Evolutionary conservation across 1,140 invertebrate species (phyloP).

Genomic region (Atopsyche davidsoni): DNA sequence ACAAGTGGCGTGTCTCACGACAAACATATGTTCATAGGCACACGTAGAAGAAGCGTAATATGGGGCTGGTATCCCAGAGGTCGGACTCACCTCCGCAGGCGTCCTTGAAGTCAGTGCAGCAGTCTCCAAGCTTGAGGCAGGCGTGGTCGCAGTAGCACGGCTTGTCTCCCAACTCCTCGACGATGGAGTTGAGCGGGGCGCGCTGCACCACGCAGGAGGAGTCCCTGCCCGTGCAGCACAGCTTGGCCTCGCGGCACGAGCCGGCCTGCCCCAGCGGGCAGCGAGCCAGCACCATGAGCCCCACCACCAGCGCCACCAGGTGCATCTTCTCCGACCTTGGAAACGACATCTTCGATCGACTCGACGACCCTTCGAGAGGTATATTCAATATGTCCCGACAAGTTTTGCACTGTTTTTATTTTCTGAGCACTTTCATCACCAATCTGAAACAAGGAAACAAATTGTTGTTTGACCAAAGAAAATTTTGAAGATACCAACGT

Average conservation of each 20-base stretch:
- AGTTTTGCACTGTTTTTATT: too few relatives aligned
- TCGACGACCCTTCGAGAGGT: too few relatives aligned
- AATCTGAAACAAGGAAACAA: too few relatives aligned
- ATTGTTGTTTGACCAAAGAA: too few relatives aligned
- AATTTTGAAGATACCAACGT: too few relatives aligned
- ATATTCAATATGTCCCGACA: too few relatives aligned
- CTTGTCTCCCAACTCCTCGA: constrained; percentile 73
- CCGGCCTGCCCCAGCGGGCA: constrained; percentile 37
- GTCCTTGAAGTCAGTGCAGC: constrained; percentile 78
- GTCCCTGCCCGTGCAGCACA: constrained; percentile 74
- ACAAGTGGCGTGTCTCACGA: too few relatives aligned
- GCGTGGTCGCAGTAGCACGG: constrained; percentile 87
- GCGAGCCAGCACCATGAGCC: neutral
- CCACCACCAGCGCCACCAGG: neutral
- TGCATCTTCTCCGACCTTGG: constrained; percentile 1
- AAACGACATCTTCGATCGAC: too few relatives aligned
- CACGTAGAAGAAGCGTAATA: too few relatives aligned
- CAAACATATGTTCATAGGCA: too few relatives aligned
- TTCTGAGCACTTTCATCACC: too few relatives aligned
- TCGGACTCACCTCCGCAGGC: constrained; percentile 75
- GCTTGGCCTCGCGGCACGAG: constrained; percentile 66
- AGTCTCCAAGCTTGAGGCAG: constrained; percentile 79
- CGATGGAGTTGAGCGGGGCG: constrained; percentile 72
- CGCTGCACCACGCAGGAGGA: constrained; percentile 84
- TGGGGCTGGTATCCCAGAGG: too few relatives aligned